These are phyloP conservation scores for Sinocyclocheilus anophthalmus DNA, from an alignment of 2,113 vertebrate genomes.

Conservation along the genomic window DNA sequence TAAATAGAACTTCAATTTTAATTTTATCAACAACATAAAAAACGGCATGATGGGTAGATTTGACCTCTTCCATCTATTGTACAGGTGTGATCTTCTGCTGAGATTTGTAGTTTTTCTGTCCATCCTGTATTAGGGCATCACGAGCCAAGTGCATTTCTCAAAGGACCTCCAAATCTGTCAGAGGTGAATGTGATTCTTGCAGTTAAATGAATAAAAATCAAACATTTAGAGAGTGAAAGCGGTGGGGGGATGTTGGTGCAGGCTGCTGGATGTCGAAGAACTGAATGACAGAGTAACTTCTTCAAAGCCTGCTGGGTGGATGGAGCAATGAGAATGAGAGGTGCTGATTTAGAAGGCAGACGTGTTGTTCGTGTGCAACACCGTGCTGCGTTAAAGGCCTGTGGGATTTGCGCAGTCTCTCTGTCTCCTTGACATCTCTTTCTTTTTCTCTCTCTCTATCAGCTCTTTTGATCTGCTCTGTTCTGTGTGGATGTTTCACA, in stretches of 20 bases:
- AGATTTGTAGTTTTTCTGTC: no score
- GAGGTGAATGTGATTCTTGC: conserved; percentile 24
- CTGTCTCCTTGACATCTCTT: conserved; percentile 55
- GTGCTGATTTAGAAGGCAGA: conserved; percentile 50
- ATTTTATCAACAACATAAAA: no score
- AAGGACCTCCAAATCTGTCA: conserved; percentile 4
- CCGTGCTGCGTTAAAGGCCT: conserved; percentile 45
- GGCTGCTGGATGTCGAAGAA: conserved; percentile 39
- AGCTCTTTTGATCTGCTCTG: conserved; percentile 60
- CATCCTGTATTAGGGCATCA: no score
- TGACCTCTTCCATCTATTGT: neutral
- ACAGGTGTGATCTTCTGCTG: no score
- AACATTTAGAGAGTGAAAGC: conserved; percentile 55
- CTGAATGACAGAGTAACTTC: conserved; percentile 61
- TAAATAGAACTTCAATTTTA: no score
- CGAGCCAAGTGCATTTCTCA: neutral
- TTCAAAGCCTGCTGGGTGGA: conserved; percentile 59
- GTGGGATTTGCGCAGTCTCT: conserved; percentile 52
- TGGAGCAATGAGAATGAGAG: conserved; percentile 48
- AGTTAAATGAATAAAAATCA: conserved; percentile 57
- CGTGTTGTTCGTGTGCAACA: conserved; percentile 35
- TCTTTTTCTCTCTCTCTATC: conserved; percentile 37
- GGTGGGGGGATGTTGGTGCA: neutral
- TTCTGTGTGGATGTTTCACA: conserved; percentile 48
- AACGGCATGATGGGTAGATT: neutral